phyloP scores from a whole-genome alignment of 2,113 vertebrate species.

The Zosterops japonicus region DNA sequence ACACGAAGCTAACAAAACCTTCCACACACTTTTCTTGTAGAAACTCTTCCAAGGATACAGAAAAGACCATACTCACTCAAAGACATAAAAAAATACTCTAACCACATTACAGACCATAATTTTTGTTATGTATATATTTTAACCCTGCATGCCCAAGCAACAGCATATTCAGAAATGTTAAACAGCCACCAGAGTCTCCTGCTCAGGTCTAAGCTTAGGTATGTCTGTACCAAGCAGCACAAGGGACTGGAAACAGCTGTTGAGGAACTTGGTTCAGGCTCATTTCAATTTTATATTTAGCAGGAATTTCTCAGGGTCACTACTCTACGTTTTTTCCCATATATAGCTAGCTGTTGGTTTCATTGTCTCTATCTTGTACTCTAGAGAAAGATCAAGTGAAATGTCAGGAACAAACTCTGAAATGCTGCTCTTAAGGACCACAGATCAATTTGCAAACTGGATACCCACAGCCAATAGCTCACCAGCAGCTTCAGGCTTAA shows the following conservation, averaged over 20 bases:
- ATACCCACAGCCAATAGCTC: neutral
- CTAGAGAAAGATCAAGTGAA: neutral
- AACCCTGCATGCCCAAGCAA: neutral
- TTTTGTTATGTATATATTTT: neutral
- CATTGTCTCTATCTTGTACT: neutral
- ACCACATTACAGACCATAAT: neutral
- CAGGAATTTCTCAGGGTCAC: conserved; percentile 15
- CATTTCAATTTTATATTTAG: conserved; percentile 22
- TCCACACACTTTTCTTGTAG: neutral
- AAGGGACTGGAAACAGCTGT: neutral
- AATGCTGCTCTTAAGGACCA: neutral
- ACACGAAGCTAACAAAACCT: neutral
- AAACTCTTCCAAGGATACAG: neutral
- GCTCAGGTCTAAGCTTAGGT: neutral
- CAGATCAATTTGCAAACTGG: neutral
- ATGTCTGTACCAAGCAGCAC: neutral
- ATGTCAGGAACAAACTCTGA: neutral
- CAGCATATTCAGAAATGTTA: neutral
- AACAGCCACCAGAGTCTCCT: neutral
- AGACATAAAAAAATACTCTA: neutral
- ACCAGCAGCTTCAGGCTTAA: neutral
- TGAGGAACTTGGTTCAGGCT: neutral
- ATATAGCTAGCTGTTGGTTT: neutral
- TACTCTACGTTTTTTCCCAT: neutral
- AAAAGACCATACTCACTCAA: neutral